Base-by-base conservation (phyloP, 2,113 vertebrate genomes). In the Seriola rivoliana region DNA sequence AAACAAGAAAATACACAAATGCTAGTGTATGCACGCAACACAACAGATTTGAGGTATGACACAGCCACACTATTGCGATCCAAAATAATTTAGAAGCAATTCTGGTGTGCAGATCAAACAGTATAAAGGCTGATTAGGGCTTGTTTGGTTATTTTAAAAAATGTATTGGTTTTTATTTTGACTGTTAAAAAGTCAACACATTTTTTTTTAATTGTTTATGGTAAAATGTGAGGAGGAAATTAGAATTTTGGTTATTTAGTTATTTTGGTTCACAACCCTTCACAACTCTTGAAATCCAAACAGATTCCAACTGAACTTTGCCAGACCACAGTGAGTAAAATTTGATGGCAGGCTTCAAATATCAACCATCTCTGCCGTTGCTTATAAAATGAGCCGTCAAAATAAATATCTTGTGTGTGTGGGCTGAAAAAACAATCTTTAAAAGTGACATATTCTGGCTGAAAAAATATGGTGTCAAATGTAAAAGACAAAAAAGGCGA, bases 401-500 rank as follows among this genome's bases (percentile, higher is more conserved):
- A 85, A 71, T 67, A 86, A 89, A 86, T 69, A 86, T 81, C 42
- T 74, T 72, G 52, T 48, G 59, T 12, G 70, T 83, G 82, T 88
- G 87, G 89, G 87, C 72, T 78, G 68, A 38, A 66, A 69, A 75
- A 67, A 62, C 62, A 58, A 9, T 78, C 71, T 78, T 83, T 72
- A 70, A 91, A 92, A 67, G 82, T 75, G 78, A 85, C 64, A 87
- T 86, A 63, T 89, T 91, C 71, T 84, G 79, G 69, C 69, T 85
- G 72, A 84, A 84, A 90, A 85, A 86, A 80, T 75, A 81, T 82
- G 65, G 85, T 90, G 86, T 91, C 90, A 89, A 80, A 89, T 71
- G 50, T 62, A 69, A 81, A 64, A 83, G 66, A 89, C 63, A 88
- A 80, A 87, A 81, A 86, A 80, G 42, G 69, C 65, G 48, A 38